Conservation (phyloP, 2,888 invertebrate species). For the Hirtodrosophila duncani region DNA sequence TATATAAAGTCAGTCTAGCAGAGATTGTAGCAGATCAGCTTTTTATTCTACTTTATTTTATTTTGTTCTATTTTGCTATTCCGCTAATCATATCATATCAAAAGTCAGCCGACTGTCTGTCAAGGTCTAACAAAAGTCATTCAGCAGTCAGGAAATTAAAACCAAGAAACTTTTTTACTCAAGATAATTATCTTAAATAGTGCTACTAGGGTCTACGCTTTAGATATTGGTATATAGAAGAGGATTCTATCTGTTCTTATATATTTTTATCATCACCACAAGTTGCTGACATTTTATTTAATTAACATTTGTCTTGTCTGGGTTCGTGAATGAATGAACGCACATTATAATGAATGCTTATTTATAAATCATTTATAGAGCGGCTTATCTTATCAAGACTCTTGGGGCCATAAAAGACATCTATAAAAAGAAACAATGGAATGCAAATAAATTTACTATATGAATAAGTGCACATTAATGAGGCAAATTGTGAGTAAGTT, state of each 20-base stretch:
- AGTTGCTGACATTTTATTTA: slow-evolving; percentile 28
- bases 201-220: too few relatives aligned
- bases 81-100: slow-evolving; percentile 6
- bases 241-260: too few relatives aligned
- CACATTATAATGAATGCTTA: slow-evolving; percentile 32
- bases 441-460: neutral
- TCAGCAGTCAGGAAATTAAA: too few relatives aligned
- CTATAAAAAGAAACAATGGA: neutral
- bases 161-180: too few relatives aligned
- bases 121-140: too few relatives aligned
- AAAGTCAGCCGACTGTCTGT: too few relatives aligned
- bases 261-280: slow-evolving; percentile 25
- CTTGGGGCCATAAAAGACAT: slow-evolving; percentile 9
- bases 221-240: too few relatives aligned
- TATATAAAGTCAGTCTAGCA: slow-evolving; percentile 14
- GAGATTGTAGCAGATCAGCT: slow-evolving; percentile 11
- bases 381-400: slow-evolving; percentile 19
- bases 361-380: slow-evolving; percentile 19
- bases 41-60: too few relatives aligned
- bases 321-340: slow-evolving; percentile 47
- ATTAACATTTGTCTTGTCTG: slow-evolving; percentile 31
- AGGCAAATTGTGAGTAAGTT: too few relatives aligned
- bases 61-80: too few relatives aligned
- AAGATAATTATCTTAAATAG: too few relatives aligned
- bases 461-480: too few relatives aligned